A percentile compares a stretch with the other conserved stretches of the same genome.
phyloP scores from a whole-genome alignment of 2,113 vertebrate species.

The Ochotona princeps region DNA sequence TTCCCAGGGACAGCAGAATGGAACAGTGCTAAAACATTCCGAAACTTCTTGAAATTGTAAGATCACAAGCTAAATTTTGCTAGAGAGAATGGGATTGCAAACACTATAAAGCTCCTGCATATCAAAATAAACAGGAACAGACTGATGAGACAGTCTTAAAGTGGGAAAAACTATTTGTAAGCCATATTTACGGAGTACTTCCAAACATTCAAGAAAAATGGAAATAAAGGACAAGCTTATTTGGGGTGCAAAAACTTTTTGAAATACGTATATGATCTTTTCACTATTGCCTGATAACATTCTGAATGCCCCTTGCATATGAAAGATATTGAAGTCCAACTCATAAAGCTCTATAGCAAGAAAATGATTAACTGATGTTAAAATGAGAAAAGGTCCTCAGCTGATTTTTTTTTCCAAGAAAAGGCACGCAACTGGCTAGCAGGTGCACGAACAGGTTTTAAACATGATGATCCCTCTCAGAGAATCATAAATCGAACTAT shows the following conservation, averaged over 20 bases:
- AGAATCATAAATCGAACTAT: not conserved
- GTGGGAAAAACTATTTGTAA: not conserved
- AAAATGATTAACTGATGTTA: not conserved
- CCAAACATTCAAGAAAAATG: no score
- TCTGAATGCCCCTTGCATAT: no score
- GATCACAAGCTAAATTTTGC: not conserved
- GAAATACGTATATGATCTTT: no score
- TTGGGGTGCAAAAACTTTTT: no score
- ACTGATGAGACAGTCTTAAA: not conserved
- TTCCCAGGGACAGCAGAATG: not conserved
- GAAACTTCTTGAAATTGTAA: not conserved
- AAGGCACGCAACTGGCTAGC: not conserved
- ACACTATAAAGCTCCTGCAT: not conserved
- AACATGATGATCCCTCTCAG: not conserved
- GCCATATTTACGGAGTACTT: no score
- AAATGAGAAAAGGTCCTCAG: not conserved
- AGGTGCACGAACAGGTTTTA: not conserved
- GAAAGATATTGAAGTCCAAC: not conserved
- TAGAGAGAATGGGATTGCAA: not conserved
- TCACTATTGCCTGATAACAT: no score
- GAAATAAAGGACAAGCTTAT: no score
- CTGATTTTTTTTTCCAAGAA: not conserved
- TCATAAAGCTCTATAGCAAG: not conserved
- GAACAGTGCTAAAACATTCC: not conserved
- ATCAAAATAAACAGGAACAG: not conserved